phyloP scores from a whole-genome alignment of 1,140 invertebrate species.

The Euwallacea similis region DNA sequence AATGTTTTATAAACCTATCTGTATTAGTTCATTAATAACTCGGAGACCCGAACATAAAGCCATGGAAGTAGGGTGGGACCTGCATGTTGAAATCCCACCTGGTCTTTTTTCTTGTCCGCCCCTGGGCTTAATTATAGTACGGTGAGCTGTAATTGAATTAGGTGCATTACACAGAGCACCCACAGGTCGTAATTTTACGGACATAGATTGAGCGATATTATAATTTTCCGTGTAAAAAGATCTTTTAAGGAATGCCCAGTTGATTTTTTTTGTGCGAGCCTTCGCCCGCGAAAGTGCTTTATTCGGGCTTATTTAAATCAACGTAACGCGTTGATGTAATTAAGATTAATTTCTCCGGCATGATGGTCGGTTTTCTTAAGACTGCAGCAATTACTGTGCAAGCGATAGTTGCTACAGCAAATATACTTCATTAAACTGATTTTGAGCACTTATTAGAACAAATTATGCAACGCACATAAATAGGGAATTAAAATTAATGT shows the following conservation, averaged over 20 bases:
- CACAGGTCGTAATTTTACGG: constrained; percentile 5
- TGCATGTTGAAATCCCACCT: constrained; percentile 1
- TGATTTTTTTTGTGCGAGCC: too few relatives aligned
- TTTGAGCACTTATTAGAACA: neutral
- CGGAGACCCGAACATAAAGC: neutral
- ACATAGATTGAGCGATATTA: neutral
- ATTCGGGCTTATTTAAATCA: too few relatives aligned
- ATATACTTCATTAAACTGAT: neutral
- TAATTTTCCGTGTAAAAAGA: neutral
- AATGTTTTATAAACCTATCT: too few relatives aligned
- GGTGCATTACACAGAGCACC: constrained; percentile 1
- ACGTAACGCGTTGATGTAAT: too few relatives aligned
- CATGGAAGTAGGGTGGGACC: neutral
- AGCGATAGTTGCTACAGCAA: too few relatives aligned
- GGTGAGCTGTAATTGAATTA: constrained; percentile 4
- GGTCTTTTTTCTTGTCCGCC: constrained; percentile 4
- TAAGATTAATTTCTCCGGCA: too few relatives aligned
- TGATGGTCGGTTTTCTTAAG: too few relatives aligned
- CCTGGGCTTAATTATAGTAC: constrained; percentile 6
- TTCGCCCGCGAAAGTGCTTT: too few relatives aligned
- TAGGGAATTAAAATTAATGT: constrained; percentile 1
- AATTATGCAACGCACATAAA: neutral
- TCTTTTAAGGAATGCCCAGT: too few relatives aligned
- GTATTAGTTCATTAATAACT: too few relatives aligned
- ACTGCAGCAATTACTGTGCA: too few relatives aligned